Conservation (phyloP, 2,113 vertebrate species). For the Tursiops truncatus region DNA sequence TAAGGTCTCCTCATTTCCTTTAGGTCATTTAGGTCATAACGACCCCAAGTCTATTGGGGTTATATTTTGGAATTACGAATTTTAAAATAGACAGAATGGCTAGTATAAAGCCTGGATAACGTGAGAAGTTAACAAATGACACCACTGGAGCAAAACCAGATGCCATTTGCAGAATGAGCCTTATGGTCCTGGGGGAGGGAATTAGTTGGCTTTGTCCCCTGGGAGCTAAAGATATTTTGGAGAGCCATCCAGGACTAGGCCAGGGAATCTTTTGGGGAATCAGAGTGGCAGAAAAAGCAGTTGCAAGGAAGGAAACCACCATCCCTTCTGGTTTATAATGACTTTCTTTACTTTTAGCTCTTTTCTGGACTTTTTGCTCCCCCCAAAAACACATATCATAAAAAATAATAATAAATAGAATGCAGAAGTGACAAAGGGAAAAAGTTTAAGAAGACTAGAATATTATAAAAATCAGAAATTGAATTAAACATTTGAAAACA, state of each 20-base stretch:
- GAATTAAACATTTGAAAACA: neutral
- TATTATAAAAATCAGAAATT: neutral
- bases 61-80: neutral
- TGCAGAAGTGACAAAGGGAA: neutral
- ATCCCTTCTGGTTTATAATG: neutral
- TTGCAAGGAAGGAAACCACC: neutral
- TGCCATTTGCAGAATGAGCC: neutral
- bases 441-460: neutral
- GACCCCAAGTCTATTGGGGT: neutral
- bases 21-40: neutral
- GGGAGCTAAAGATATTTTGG: neutral
- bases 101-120: neutral
- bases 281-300: neutral
- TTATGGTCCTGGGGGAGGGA: too few species aligned
- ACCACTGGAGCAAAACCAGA: neutral
- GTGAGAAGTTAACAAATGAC: neutral
- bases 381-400: neutral
- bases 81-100: neutral
- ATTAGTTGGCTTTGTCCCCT: neutral
- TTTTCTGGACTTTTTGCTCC: neutral
- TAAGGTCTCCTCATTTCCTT: neutral
- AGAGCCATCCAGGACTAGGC: neutral
- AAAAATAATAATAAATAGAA: slow-evolving; percentile 18
- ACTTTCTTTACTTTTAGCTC: neutral
- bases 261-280: neutral